Conservation (phyloP, 2,113 vertebrate genomes). For the Lophius piscatorius region DNA sequence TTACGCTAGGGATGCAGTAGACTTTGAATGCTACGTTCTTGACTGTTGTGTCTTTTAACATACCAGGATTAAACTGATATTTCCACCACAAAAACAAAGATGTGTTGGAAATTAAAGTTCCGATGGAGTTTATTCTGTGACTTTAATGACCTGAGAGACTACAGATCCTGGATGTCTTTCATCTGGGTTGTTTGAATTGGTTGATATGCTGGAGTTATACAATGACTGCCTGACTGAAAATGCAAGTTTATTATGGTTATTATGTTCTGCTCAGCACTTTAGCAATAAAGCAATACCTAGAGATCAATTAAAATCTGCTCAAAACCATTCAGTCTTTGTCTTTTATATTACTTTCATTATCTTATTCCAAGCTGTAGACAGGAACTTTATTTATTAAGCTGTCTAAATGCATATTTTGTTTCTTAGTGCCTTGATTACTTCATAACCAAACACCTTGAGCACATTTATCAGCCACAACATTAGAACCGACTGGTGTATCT, state of each 20-base stretch:
- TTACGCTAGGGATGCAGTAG: background rate
- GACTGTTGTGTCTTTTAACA: background rate
- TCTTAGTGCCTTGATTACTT: too few species aligned
- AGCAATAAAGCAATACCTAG: too few species aligned
- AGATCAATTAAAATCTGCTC: conserved; percentile 60
- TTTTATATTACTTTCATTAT: background rate
- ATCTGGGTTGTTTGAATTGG: conserved; percentile 11
- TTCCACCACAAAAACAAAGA: background rate
- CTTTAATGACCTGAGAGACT: background rate
- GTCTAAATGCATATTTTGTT: too few species aligned
- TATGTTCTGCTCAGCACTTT: too few species aligned
- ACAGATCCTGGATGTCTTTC: conserved; percentile 9
- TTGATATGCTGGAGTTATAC: conserved; percentile 21
- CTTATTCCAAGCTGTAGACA: too few species aligned
- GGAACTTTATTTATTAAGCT: too few species aligned
- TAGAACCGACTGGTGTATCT: too few species aligned
- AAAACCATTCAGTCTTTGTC: conserved; percentile 20
- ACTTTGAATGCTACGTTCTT: background rate
- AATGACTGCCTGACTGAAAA: too few species aligned
- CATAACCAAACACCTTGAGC: too few species aligned
- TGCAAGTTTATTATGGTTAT: too few species aligned
- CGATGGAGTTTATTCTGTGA: conserved; percentile 1
- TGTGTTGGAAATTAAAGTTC: background rate
- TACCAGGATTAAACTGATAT: background rate
- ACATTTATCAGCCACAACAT: too few species aligned